A percentile compares a stretch with the other conserved stretches of the same genome.
These are phyloP conservation scores for Camponotus vicinus DNA, from an alignment of 1,140 invertebrate species.

Conservation along the genomic window DNA sequence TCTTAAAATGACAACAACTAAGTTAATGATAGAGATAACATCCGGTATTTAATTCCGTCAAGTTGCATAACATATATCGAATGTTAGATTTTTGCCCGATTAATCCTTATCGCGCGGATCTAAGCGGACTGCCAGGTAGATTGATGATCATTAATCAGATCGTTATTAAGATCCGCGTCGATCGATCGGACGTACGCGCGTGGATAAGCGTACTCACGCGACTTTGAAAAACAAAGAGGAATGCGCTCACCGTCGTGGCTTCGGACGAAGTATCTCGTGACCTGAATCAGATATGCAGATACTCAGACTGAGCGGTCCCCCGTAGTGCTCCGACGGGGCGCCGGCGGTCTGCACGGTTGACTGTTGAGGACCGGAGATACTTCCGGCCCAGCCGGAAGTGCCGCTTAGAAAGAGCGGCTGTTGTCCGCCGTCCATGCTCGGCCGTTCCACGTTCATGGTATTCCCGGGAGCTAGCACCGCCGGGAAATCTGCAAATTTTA, in stretches of 20 bases:
- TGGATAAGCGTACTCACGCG: background rate
- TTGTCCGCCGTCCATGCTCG: conserved; percentile 74
- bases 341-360: conserved; percentile 73
- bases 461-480: conserved; percentile 35
- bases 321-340: conserved; percentile 77
- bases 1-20: background rate
- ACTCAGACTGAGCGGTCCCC: conserved; percentile 88
- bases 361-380: conserved; percentile 75
- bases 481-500: conserved; percentile 63
- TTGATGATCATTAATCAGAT: conserved; percentile 69
- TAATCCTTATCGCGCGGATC: conserved; percentile 57
- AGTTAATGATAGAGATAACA: background rate
- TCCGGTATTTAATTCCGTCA: conserved; percentile 39
- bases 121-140: conserved; percentile 44
- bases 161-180: conserved; percentile 69
- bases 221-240: background rate
- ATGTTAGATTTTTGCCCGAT: conserved; percentile 57
- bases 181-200: conserved; percentile 13
- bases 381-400: conserved; percentile 71
- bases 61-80: background rate
- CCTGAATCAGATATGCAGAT: conserved; percentile 91
- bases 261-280: conserved; percentile 94
- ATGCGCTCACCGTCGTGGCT: conserved; percentile 91
- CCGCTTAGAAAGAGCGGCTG: conserved; percentile 76
- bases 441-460: conserved; percentile 74